Conservation (phyloP, 2,797 vertebrate species). For the Pantherophis vulpinus region DNA sequence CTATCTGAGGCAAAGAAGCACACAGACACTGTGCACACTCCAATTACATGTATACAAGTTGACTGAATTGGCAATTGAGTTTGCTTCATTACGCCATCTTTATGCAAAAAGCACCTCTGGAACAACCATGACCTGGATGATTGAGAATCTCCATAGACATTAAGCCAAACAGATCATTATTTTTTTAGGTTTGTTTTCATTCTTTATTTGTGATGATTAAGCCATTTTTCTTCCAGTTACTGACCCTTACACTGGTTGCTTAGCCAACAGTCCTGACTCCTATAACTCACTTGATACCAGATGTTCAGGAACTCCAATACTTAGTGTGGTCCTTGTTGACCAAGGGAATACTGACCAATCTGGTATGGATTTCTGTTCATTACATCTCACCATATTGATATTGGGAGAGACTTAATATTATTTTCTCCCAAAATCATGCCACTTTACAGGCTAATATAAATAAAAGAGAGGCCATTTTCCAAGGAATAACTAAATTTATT, state of each 20-base stretch:
- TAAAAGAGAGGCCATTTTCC: not conserved
- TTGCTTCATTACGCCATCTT: not conserved
- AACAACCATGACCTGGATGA: not conserved
- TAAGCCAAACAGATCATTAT: not conserved
- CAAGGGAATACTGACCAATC: not conserved
- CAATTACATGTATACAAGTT: not conserved
- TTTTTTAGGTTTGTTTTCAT: no score
- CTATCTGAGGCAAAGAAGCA: not conserved
- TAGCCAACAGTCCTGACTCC: not conserved
- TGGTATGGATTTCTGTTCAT: not conserved
- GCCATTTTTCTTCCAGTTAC: not conserved
- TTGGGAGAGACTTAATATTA: not conserved
- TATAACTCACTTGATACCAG: not conserved
- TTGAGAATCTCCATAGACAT: not conserved
- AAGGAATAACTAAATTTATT: not conserved
- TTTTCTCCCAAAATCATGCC: not conserved
- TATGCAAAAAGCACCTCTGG: not conserved
- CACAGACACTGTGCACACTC: not conserved
- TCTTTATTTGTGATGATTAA: not conserved
- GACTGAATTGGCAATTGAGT: not conserved
- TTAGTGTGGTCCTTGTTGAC: not conserved
- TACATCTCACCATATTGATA: not conserved
- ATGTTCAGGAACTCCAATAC: not conserved
- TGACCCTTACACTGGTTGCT: not conserved
- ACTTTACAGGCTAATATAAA: not conserved